Evolutionary conservation across 2,797 vertebrate genomes (phyloP).

Genomic region (Pelochelys cantorii): DNA sequence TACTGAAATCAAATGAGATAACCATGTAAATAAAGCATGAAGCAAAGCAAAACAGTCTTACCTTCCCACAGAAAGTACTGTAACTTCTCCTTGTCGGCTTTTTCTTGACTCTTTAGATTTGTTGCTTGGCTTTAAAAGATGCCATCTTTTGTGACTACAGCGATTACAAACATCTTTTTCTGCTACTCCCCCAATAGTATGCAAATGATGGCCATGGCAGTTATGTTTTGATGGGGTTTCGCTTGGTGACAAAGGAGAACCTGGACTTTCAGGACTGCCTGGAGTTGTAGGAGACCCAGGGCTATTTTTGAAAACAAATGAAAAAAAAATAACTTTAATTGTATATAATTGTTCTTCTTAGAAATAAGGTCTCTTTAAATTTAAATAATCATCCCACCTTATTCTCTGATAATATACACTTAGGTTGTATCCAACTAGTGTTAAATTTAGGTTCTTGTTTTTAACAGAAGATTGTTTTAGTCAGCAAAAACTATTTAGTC

Average conservation of each 20-base stretch:
- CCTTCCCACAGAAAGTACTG: conserved; percentile 96
- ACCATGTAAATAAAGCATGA: background rate
- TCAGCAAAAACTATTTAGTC: background rate
- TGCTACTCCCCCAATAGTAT: conserved; percentile 89
- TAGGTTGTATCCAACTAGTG: background rate
- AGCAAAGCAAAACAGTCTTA: conserved; percentile 42
- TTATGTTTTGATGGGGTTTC: conserved; percentile 85
- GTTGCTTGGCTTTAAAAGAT: conserved; percentile 83
- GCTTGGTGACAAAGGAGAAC: conserved; percentile 81
- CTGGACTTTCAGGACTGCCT: conserved; percentile 81
- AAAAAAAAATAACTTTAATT: background rate
- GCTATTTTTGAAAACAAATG: conserved; percentile 48
- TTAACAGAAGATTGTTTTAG: background rate
- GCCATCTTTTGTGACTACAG: conserved; percentile 94
- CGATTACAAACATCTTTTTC: conserved; percentile 91
- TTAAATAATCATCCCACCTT: background rate
- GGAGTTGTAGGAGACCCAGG: conserved; percentile 85
- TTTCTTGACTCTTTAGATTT: conserved; percentile 80
- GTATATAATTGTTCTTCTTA: background rate
- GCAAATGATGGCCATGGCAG: conserved; percentile 89
- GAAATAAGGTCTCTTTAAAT: background rate
- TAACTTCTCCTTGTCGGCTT: conserved; percentile 88
- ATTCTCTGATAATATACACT: background rate
- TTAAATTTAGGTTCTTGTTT: background rate
- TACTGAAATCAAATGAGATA: accelerated